Conservation (phyloP, 2,888 invertebrate genomes). For the Chalcosyrphus nemorum region DNA sequence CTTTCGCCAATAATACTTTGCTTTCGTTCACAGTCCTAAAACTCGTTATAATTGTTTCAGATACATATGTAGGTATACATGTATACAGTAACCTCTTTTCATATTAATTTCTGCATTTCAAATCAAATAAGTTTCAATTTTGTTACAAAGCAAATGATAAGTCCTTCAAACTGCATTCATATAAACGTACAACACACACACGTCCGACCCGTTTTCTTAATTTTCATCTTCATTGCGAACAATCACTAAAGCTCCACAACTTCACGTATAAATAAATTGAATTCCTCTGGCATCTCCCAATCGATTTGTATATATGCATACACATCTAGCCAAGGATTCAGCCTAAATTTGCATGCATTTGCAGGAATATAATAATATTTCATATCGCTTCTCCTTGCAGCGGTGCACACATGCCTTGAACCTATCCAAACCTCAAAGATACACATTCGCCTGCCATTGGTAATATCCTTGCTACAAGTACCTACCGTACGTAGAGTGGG, state of each 20-base stretch:
- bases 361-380: constrained; percentile 17
- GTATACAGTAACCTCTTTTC: neutral
- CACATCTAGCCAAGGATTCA: neutral
- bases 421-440: neutral
- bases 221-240: neutral
- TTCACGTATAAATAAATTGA: neutral
- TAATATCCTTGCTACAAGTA: neutral
- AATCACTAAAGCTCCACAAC: neutral
- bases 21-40: no score
- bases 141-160: neutral
- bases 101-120: neutral
- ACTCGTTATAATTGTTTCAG: no score
- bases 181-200: neutral
- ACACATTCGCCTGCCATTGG: neutral
- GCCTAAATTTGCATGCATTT: constrained; percentile 21
- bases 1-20: no score
- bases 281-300: neutral
- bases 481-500: neutral
- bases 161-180: neutral
- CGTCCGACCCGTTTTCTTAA: neutral
- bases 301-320: neutral
- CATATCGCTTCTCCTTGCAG: neutral
- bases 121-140: neutral
- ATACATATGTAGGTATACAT: no score
- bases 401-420: neutral